Base-by-base conservation (phyloP, 2,113 vertebrate genomes). In the Scalopus aquaticus region DNA sequence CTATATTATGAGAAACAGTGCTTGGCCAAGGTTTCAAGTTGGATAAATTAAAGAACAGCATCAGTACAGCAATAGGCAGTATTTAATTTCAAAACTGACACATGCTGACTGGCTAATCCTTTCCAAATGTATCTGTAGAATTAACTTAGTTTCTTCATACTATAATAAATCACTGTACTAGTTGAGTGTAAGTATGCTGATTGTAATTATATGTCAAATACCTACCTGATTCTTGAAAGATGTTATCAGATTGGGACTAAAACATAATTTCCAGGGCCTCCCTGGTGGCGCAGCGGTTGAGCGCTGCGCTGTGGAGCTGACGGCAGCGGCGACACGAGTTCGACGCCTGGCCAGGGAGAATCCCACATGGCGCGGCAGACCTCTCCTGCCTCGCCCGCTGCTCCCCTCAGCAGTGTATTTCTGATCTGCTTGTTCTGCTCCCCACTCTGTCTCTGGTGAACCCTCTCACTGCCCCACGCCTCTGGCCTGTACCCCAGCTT, bases 81-180 rank as follows among this genome's bases (percentile, higher is more conserved):
- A 82, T 74, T 93, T 90, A 78, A 82, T 91, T 86, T 95, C 51
- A 51, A 93, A 92, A 46, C 54, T 89, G 87, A 9, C 78, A 64
- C 24, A 44, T 70, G 37, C 1, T 94, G n/a, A 37, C 1, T 94
- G 30, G 15, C 37, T 93, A 88, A 81, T 4, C 12, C 54, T 67
- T 82, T 62, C 54, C 49, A 93, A 74, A 81, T 60, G 26, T 19
- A 88, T 24, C 22, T 15, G 32, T 42, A 42, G 54, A 81, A 54
- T 74, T 88, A 73, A 35, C 60, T 88, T 74, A 39, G 2, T 2
- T 72, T 0, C 1, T 76, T 83, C 19, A 73, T 58, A n/a, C 24
- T 22, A 35, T 62, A 76, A 42, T 13, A 93, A 84, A 84, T 70
- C 39, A 87, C 62, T 64, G 4, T 51, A 44, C 17, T 77, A 32